These are phyloP conservation scores for Theocolax elegans DNA, from an alignment of 1,140 invertebrate species.

Conservation along the genomic window DNA sequence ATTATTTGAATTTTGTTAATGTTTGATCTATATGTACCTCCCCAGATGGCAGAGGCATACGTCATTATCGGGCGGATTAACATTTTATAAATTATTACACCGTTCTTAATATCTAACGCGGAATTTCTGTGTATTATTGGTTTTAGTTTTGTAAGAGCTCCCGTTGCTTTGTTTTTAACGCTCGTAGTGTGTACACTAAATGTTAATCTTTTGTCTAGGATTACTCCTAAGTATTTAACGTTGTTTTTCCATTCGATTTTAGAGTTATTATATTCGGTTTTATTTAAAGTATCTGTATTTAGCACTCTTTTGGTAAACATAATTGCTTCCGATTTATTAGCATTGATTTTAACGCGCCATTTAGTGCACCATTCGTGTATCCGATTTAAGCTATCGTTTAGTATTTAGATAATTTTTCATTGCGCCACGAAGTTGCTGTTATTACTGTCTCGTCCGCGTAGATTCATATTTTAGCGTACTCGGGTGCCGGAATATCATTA, in stretches of 20 bases:
- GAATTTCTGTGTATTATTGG: not conserved
- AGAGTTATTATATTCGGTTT: not conserved
- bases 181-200: not conserved
- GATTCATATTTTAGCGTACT: slow-evolving; percentile 20
- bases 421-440: not conserved
- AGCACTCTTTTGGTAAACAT: not conserved
- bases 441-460: slow-evolving; percentile 39
- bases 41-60: not conserved
- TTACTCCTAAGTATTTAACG: slow-evolving; percentile 10
- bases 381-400: not conserved
- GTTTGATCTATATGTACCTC: not conserved
- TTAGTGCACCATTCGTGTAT: not conserved
- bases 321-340: slow-evolving; percentile 6
- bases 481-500: slow-evolving; percentile 29
- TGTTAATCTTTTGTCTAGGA: not conserved
- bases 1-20: not conserved
- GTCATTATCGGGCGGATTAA: not conserved
- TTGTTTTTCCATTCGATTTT: not conserved
- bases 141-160: not conserved
- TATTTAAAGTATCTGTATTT: not conserved
- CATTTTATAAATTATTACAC: not conserved
- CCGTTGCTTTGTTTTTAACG: not conserved
- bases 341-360: slow-evolving; percentile 2
- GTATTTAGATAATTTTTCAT: not conserved
- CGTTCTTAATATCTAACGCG: not conserved